Evolutionary conservation across 2,113 vertebrate species (phyloP).

Genomic region (Lepus europaeus): DNA sequence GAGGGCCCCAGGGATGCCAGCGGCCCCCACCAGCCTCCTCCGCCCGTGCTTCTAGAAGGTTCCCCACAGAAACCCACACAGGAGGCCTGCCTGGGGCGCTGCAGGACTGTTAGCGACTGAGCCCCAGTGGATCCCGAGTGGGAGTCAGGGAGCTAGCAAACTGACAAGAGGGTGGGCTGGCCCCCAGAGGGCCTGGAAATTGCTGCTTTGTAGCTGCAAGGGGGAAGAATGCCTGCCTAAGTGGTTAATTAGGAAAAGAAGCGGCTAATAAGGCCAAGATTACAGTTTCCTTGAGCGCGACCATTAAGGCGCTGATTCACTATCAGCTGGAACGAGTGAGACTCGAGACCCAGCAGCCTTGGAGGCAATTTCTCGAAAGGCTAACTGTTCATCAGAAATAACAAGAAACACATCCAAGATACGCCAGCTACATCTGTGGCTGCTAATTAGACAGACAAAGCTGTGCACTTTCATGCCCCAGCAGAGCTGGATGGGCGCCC

Average conservation of each 20-base stretch:
- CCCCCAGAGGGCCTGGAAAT: constrained; percentile 30
- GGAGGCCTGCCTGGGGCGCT: neutral
- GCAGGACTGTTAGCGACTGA: neutral
- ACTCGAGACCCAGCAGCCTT: neutral
- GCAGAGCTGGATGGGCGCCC: neutral
- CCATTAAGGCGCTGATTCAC: neutral
- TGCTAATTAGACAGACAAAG: constrained; percentile 33
- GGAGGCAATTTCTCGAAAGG: constrained; percentile 1
- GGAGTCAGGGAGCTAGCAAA: neutral
- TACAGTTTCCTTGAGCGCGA: neutral
- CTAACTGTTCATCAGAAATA: neutral
- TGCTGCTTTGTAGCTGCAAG: neutral
- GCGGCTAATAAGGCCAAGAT: constrained; percentile 17
- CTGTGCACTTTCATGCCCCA: neutral
- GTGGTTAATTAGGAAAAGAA: constrained; percentile 39
- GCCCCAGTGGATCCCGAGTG: neutral
- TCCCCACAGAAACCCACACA: neutral
- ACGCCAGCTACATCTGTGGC: neutral
- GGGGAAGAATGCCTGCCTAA: neutral
- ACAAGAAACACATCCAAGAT: constrained; percentile 33
- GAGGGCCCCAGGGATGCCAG: neutral
- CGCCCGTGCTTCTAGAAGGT: neutral
- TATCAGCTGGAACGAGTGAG: neutral
- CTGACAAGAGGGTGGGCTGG: neutral
- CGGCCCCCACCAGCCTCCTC: neutral